Evolutionary conservation across 2,888 invertebrate genomes (phyloP).

Genomic region (Resseliella maxima): DNA sequence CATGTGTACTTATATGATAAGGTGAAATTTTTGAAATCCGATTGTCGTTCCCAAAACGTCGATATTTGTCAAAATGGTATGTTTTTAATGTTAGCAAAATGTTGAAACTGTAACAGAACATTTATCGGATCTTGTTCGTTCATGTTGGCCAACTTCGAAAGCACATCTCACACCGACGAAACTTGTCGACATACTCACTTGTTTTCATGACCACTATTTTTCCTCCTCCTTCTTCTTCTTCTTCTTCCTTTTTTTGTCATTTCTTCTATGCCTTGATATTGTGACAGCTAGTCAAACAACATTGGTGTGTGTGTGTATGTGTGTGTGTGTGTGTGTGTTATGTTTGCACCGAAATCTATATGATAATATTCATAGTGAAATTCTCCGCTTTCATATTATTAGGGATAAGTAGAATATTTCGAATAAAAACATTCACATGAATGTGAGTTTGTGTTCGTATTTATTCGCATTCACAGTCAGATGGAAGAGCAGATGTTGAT

Average conservation of each 20-base stretch:
- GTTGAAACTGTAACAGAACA: neutral
- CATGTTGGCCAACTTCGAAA: no score
- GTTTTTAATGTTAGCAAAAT: conserved; percentile 35
- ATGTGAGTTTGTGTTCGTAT: no score
- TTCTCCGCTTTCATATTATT: neutral
- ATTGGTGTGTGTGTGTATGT: neutral
- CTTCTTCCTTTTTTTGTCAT: no score
- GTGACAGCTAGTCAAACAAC: no score
- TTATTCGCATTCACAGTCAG: neutral
- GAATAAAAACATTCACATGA: conserved; percentile 14
- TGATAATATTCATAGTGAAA: conserved; percentile 13
- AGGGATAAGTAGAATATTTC: conserved; percentile 1
- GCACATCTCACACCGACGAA: no score
- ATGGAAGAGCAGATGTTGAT: conserved; percentile 24
- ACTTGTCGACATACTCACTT: neutral
- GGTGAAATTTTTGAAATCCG: conserved; percentile 49
- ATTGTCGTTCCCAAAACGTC: conserved; percentile 46
- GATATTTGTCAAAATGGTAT: conserved; percentile 44
- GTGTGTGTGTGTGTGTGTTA: neutral
- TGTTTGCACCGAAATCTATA: neutral
- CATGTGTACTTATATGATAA: conserved; percentile 48
- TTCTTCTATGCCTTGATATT: no score
- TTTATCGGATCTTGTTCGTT: no score
- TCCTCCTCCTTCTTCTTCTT: no score
- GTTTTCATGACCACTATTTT: no score